Evolutionary conservation across 2,113 vertebrate species (phyloP).

Genomic region (Puntigrus tetrazona): DNA sequence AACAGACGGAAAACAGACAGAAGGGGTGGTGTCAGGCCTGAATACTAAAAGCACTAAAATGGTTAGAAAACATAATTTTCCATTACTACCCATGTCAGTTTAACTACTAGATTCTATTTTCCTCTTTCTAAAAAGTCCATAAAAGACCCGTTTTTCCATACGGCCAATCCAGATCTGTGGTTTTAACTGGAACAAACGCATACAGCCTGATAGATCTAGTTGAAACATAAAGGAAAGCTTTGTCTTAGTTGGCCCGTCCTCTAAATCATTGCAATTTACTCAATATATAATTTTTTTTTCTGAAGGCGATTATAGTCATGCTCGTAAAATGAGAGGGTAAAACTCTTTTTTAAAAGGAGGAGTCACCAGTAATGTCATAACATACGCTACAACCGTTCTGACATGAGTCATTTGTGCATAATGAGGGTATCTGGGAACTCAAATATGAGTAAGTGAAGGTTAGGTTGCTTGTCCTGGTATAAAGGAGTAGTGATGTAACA

Average conservation of each 20-base stretch:
- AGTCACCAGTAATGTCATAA: constrained; percentile 19
- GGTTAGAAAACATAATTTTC: constrained; percentile 11
- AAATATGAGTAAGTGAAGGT: constrained; percentile 11
- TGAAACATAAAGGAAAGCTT: not conserved
- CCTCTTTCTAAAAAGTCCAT: not conserved
- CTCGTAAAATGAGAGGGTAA: not conserved
- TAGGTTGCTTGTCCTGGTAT: not conserved
- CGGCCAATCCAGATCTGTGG: constrained; percentile 7
- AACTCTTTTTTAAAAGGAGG: not conserved
- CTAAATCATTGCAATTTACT: not conserved
- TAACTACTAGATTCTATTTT: not conserved
- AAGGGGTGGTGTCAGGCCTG: constrained; percentile 49
- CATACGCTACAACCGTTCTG: not conserved
- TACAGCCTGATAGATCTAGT: not conserved
- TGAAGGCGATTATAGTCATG: not conserved
- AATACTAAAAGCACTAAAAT: not conserved
- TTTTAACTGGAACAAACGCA: not conserved
- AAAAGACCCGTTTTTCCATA: not conserved
- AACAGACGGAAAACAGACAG: constrained; percentile 52
- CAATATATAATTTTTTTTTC: too few relatives aligned
- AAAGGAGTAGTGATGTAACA: not conserved
- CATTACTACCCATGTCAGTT: not conserved
- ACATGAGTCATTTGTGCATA: constrained; percentile 28
- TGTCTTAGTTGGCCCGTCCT: not conserved
- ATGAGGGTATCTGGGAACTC: constrained; percentile 9